phyloP scores from a whole-genome alignment of 2,113 vertebrate species.

The Dipodomys spectabilis region DNA sequence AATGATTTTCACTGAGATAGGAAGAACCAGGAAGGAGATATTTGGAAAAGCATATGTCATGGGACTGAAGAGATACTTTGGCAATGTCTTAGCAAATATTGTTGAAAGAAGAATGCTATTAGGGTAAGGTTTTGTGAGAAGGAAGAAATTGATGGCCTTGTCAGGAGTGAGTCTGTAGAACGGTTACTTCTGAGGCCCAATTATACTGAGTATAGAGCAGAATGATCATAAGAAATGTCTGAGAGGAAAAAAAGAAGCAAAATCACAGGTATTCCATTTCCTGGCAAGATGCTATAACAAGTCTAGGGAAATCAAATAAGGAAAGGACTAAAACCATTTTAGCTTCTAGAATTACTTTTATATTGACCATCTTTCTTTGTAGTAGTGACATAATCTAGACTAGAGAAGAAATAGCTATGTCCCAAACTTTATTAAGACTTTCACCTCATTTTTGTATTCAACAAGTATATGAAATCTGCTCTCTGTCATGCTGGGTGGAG shows the following conservation, averaged over 20 bases:
- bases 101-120: background rate
- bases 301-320: background rate
- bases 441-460: conserved; percentile 8
- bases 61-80: background rate
- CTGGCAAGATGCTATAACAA: background rate
- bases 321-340: background rate
- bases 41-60: background rate
- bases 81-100: background rate
- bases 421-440: background rate
- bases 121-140: background rate
- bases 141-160: background rate
- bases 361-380: background rate
- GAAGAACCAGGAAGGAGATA: background rate
- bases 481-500: background rate
- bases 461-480: background rate
- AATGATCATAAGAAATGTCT: background rate
- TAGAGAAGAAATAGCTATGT: background rate
- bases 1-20: background rate
- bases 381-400: background rate
- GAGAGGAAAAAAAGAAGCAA: background rate
- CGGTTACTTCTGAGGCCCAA: background rate
- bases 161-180: background rate
- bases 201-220: background rate
- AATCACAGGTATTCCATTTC: background rate
- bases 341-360: conserved; percentile 10